Conservation (phyloP, 2,888 invertebrate genomes). For the Lingula anatina region DNA sequence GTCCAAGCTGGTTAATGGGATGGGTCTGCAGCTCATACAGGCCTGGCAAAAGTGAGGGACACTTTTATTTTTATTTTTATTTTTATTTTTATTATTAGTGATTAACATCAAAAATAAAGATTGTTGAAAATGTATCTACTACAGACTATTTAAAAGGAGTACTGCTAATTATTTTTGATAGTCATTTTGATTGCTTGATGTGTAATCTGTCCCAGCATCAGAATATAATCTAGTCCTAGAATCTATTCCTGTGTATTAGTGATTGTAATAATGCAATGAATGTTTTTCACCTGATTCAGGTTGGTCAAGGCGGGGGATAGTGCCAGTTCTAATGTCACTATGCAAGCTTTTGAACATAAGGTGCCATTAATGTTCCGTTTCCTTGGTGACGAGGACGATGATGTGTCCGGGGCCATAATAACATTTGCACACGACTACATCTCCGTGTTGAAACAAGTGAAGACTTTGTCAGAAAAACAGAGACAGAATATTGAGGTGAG, state of each 20-base stretch:
- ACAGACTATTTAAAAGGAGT: too few species aligned
- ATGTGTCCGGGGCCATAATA: constrained; percentile 55
- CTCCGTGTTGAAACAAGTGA: constrained; percentile 50
- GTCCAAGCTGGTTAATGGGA: constrained; percentile 55
- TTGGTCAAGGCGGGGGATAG: constrained; percentile 34
- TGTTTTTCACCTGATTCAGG: too few species aligned
- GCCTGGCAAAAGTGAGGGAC: constrained; percentile 53
- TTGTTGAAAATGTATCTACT: too few species aligned
- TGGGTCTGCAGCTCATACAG: constrained; percentile 54
- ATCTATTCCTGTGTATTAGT: background rate
- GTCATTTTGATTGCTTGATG: background rate
- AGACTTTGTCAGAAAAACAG: constrained; percentile 42
- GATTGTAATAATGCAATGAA: too few species aligned
- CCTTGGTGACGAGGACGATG: constrained; percentile 56
- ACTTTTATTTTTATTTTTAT: too few species aligned
- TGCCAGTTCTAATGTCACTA: constrained; percentile 26
- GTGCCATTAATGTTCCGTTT: constrained; percentile 54
- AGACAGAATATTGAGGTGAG: constrained; percentile 48
- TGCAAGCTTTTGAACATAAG: constrained; percentile 52
- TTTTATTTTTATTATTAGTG: too few species aligned
- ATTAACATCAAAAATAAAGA: too few species aligned
- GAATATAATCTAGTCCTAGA: background rate
- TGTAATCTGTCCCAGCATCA: background rate
- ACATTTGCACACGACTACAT: constrained; percentile 57
- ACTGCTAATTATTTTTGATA: background rate